phyloP scores from a whole-genome alignment of 2,113 vertebrate genomes.

The Oncorhynchus gorbuscha region DNA sequence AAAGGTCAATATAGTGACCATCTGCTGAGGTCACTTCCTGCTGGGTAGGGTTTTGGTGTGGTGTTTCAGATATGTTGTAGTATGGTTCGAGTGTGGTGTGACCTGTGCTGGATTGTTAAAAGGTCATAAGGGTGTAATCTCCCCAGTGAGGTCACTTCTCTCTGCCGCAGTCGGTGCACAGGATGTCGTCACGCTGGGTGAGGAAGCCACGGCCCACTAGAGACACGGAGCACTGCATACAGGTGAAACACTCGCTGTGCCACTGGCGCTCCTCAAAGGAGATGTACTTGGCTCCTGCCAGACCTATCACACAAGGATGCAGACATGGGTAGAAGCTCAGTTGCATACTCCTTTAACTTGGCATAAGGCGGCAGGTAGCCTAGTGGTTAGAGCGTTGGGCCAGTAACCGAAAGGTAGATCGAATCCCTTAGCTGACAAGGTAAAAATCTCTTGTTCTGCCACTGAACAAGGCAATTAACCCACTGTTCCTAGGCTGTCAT shows the following conservation, averaged over 20 bases:
- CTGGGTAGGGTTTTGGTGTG: too few relatives aligned
- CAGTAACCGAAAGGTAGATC: too few relatives aligned
- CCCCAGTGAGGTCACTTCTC: slow-evolving; percentile 52
- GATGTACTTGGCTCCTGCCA: slow-evolving; percentile 96
- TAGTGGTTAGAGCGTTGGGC: slow-evolving; percentile 62
- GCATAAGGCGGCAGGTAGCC: too few relatives aligned
- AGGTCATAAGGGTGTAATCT: neutral
- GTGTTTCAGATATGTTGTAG: neutral
- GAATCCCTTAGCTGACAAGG: too few relatives aligned
- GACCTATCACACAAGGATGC: slow-evolving; percentile 82
- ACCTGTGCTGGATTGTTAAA: neutral
- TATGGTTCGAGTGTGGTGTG: neutral
- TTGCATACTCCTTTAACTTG: slow-evolving; percentile 55
- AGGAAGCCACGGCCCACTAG: slow-evolving; percentile 95
- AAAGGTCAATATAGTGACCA: neutral
- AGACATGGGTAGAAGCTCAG: slow-evolving; percentile 71
- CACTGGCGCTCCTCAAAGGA: slow-evolving; percentile 98
- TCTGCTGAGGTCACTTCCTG: neutral
- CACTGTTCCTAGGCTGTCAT: too few relatives aligned
- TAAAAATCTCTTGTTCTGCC: too few relatives aligned
- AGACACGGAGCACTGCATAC: slow-evolving; percentile 95
- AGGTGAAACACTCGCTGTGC: slow-evolving; percentile 99
- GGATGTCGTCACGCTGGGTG: slow-evolving; percentile 93
- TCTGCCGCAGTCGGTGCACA: slow-evolving; percentile 96
- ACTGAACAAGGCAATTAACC: too few relatives aligned